Evolutionary conservation across 2,888 invertebrate species (phyloP), one percentile per base, ranked within the genome.

Genomic region (Patella depressa): DNA sequence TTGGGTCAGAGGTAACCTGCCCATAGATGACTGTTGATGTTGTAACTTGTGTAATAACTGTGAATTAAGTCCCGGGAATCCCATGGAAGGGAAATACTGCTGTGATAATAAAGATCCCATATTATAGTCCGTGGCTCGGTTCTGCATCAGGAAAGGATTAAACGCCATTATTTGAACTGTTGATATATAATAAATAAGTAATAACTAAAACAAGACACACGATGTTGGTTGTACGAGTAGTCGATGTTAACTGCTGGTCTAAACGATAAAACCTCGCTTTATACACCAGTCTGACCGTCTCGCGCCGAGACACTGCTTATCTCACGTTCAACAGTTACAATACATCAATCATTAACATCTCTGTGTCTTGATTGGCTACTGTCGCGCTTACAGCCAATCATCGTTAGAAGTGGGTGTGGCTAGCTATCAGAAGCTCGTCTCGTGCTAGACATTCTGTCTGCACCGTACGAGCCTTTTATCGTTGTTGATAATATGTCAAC

Each of bases 401-500:
- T 53, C 24, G 45, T 59, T 55, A 69, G 57, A 19, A 15, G 57
- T 19, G 59, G 76, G 76, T 72, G 76, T 76, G 76, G 71, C 57
- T 17, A 24, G 14, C 65, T 57, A 15, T 72, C 45, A 55, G 71
- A 57, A 72, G 59, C 76, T 19, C 72, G 76, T 72, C 71, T 57
- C 53, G 55, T 59, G 72, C 76, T 73, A 76, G 76, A 76, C 76
- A 34, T 55, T 55, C 29, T 76, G 76, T 76, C 76, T 76, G 17
- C 72, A 11, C 17, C 29, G 53, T 54, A 19, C 57, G 76, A 76
- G 71, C 71, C 72, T 72, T 76, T 76, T 76, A 76, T 76, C 76
- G 57, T 34, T 24, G 45, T 72, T 76, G 71, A 76, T 72, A 71
- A 70, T 72, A 76, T 76, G 76, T 76, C 76, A 76, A 76, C 76